Percentiles rank a stretch among this genome's conserved stretches.
Conservation (phyloP, 1,140 invertebrate genomes). For the Forficula auricularia region DNA sequence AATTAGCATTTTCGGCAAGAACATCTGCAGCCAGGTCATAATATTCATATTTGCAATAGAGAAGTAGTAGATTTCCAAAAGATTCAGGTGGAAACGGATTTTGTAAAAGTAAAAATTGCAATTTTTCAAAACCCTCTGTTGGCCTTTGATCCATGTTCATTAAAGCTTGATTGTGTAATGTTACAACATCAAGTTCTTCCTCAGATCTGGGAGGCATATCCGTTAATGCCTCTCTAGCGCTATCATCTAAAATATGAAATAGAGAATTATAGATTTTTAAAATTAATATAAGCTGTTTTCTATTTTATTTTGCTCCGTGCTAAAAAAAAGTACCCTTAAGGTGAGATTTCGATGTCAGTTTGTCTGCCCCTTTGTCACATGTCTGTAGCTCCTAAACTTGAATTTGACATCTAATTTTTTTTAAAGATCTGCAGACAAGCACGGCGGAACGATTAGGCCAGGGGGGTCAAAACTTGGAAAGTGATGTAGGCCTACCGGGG, state of each 20-base stretch:
- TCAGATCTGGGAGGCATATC: constrained; percentile 95
- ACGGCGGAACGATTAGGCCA: no score
- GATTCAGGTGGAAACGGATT: constrained; percentile 95
- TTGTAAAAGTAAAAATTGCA: constrained; percentile 91
- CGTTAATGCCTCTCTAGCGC: constrained; percentile 80
- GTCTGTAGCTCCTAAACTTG: no score
- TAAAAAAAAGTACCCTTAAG: no score
- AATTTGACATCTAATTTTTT: no score
- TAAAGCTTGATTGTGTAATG: constrained; percentile 92
- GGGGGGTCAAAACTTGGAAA: no score
- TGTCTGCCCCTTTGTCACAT: no score
- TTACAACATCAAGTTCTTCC: constrained; percentile 94
- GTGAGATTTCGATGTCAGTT: no score
- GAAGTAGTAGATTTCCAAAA: constrained; percentile 84
- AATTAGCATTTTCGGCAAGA: constrained; percentile 89
- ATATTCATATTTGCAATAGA: constrained; percentile 96
- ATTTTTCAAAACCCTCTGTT: constrained; percentile 86
- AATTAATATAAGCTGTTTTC: not conserved
- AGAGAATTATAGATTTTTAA: not conserved
- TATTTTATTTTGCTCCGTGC: no score
- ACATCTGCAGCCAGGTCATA: constrained; percentile 96
- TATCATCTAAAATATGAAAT: constrained; percentile 44
- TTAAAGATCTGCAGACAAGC: no score
- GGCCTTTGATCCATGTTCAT: constrained; percentile 84
- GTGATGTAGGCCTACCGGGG: no score